Conservation (phyloP, 2,888 invertebrate genomes). For the Allolobophora icterica region DNA sequence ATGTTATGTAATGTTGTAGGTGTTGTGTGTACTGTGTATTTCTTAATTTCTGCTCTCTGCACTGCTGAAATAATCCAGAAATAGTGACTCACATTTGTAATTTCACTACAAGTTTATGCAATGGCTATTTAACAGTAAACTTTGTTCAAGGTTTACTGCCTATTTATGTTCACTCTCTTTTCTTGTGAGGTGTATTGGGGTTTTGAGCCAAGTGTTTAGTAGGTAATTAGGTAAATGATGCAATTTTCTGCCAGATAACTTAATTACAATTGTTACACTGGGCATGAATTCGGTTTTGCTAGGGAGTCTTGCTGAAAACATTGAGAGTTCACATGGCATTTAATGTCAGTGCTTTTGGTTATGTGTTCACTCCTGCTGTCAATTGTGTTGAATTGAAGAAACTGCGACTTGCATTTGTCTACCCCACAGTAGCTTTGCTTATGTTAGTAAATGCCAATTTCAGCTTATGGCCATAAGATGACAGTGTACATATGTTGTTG, state of each 20-base stretch:
- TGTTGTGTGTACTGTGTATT: neutral
- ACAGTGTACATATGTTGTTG: too few species aligned
- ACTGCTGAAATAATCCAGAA: neutral
- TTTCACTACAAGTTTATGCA: neutral
- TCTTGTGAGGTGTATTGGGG: neutral
- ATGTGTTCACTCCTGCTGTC: too few species aligned
- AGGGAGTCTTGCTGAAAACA: neutral
- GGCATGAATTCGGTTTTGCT: conserved; percentile 1
- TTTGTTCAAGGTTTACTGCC: neutral
- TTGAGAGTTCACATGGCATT: neutral
- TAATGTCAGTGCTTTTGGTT: neutral
- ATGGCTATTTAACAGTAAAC: neutral
- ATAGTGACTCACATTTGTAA: too few species aligned
- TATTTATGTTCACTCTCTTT: neutral
- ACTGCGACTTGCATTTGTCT: too few species aligned
- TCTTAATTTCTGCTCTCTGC: neutral
- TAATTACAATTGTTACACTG: neutral
- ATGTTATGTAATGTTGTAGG: neutral
- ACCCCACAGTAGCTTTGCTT: too few species aligned
- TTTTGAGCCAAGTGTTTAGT: neutral
- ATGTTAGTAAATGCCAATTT: too few species aligned
- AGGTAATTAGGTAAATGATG: neutral
- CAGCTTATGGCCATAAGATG: too few species aligned
- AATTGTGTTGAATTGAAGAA: too few species aligned
- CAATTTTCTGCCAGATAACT: neutral